Conservation (phyloP, 2,888 invertebrate genomes). For the Polydrusus pterygomalis region DNA sequence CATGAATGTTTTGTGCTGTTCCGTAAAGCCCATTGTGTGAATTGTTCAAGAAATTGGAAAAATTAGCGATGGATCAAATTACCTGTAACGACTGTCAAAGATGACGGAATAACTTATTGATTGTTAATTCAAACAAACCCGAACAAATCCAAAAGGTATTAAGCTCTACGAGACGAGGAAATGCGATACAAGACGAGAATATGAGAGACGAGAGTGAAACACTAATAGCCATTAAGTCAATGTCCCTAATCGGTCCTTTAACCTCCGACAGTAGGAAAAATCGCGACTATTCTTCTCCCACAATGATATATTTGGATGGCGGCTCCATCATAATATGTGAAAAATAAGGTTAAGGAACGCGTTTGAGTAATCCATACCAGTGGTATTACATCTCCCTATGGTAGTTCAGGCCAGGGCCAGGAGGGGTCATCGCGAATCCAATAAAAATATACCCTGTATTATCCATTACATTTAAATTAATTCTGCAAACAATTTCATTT, state of each 20-base stretch:
- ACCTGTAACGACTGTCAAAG: too few species aligned
- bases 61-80: too few species aligned
- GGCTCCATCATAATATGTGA: slow-evolving; percentile 26
- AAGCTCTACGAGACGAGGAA: too few species aligned
- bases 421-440: slow-evolving; percentile 8
- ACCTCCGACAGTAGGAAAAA: slow-evolving; percentile 14
- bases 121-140: too few species aligned
- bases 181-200: too few species aligned
- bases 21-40: too few species aligned
- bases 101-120: too few species aligned
- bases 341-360: slow-evolving; percentile 28
- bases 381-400: slow-evolving; percentile 13
- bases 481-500: too few species aligned
- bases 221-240: neutral
- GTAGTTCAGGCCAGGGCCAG: neutral
- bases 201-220: too few species aligned
- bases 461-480: neutral
- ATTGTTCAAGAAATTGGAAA: too few species aligned
- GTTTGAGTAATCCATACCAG: slow-evolving; percentile 24
- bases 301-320: slow-evolving; percentile 34
- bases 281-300: slow-evolving; percentile 28
- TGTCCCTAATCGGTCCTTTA: neutral
- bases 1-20: too few species aligned
- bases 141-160: too few species aligned
- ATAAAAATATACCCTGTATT: neutral